Percentiles rank a stretch among this genome's conserved stretches.
Conservation (phyloP, 2,113 vertebrate species). For the Pelusios castaneus region DNA sequence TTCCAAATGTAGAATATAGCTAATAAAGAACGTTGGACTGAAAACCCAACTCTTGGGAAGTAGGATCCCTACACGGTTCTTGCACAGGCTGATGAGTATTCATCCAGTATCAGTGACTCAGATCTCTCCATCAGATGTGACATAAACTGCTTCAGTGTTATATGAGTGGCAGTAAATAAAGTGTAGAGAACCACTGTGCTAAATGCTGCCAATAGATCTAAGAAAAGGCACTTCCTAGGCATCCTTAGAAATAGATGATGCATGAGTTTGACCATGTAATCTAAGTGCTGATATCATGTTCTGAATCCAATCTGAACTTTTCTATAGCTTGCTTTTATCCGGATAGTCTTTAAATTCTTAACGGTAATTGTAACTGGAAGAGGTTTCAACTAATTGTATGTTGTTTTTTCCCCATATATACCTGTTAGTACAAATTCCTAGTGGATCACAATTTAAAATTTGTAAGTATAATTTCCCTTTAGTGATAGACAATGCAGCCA, state of each 20-base stretch:
- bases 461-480: background rate
- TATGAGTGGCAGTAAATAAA: too few species aligned
- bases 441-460: background rate
- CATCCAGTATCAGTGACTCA: background rate
- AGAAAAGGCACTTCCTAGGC: background rate
- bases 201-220: background rate
- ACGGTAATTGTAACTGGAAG: background rate
- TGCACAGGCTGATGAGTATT: background rate
- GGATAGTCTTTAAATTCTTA: background rate
- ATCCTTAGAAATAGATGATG: background rate
- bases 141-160: too few species aligned
- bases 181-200: background rate
- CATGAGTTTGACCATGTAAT: background rate
- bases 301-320: background rate
- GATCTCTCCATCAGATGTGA: background rate
- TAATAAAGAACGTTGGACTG: background rate
- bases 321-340: background rate
- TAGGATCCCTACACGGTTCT: background rate
- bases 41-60: background rate
- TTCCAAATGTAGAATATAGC: background rate
- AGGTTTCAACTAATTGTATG: background rate
- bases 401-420: rapidly evolving
- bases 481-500: background rate
- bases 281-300: background rate
- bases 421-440: background rate